Percentiles rank a stretch among this genome's conserved stretches.
These are phyloP conservation scores for Peromyscus maniculatus DNA, from an alignment of 2,113 vertebrate species.

Conservation along the genomic window DNA sequence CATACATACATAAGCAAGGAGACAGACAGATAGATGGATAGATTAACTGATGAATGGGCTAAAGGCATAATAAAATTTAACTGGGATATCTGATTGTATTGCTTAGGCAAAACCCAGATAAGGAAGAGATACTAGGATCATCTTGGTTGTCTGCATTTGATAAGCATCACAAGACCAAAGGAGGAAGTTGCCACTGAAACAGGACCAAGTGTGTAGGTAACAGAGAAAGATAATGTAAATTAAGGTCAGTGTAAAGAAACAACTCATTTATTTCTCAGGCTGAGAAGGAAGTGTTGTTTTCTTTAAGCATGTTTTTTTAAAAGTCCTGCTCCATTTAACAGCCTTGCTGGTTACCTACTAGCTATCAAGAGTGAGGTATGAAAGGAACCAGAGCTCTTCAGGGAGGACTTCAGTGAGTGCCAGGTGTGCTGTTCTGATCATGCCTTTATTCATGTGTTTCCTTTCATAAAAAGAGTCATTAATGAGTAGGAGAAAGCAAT, in stretches of 20 bases:
- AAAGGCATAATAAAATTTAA: neutral
- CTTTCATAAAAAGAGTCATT: neutral
- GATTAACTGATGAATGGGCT: neutral
- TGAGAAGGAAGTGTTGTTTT: slow-evolving; percentile 38
- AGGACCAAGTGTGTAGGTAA: fast-evolving
- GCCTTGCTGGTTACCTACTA: neutral
- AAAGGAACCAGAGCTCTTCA: neutral
- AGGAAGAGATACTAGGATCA: neutral
- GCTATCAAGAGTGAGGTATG: neutral
- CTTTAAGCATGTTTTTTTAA: slow-evolving; percentile 48
- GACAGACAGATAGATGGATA: neutral
- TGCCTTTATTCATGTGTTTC: neutral
- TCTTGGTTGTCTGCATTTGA: neutral
- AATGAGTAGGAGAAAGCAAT: neutral
- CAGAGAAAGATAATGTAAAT: neutral
- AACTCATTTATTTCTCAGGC: neutral
- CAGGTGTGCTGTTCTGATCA: neutral
- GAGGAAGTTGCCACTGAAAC: neutral
- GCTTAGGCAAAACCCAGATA: neutral
- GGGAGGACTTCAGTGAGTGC: neutral
- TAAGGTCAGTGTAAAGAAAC: neutral
- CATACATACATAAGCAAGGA: neutral
- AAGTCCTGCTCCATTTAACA: neutral
- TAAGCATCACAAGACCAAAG: neutral
- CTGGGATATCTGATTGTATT: neutral